These are phyloP conservation scores for Dipodomys merriami DNA, from an alignment of 2,113 vertebrate species.

Conservation along the genomic window DNA sequence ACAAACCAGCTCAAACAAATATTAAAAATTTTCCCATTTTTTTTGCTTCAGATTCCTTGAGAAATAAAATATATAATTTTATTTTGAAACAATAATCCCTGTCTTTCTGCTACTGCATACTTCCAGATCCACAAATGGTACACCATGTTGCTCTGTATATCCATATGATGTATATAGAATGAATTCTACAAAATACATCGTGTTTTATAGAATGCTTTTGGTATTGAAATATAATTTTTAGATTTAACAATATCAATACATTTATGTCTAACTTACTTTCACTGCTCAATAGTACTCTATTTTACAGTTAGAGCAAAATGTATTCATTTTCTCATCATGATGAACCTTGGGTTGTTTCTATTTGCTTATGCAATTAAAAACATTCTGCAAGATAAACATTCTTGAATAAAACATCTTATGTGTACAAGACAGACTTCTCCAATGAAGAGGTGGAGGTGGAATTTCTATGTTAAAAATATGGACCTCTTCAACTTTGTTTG, in stretches of 20 bases:
- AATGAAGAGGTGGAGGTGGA: neutral
- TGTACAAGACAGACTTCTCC: neutral
- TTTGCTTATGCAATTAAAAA: constrained; percentile 20
- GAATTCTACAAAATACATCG: neutral
- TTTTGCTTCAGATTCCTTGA: constrained; percentile 2
- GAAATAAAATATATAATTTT: constrained; percentile 31
- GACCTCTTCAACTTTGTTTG: neutral
- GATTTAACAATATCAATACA: neutral
- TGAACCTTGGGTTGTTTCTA: neutral
- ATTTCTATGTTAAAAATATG: neutral
- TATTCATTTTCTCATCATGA: neutral
- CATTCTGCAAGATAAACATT: constrained; percentile 34
- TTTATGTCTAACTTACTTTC: constrained; percentile 28
- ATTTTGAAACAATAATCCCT: neutral
- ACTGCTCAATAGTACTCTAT: neutral
- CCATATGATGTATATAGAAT: neutral
- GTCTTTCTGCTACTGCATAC: neutral
- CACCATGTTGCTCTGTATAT: neutral
- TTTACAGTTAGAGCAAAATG: neutral
- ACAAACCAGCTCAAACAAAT: neutral
- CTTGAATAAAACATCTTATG: neutral
- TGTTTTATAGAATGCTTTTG: neutral
- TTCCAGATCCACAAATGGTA: constrained; percentile 18
- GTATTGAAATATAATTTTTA: constrained; percentile 26
- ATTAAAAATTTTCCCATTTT: neutral